phyloP scores from a whole-genome alignment of 92 coral and sea anemone genomes.

The Epizoanthus ramosus region DNA sequence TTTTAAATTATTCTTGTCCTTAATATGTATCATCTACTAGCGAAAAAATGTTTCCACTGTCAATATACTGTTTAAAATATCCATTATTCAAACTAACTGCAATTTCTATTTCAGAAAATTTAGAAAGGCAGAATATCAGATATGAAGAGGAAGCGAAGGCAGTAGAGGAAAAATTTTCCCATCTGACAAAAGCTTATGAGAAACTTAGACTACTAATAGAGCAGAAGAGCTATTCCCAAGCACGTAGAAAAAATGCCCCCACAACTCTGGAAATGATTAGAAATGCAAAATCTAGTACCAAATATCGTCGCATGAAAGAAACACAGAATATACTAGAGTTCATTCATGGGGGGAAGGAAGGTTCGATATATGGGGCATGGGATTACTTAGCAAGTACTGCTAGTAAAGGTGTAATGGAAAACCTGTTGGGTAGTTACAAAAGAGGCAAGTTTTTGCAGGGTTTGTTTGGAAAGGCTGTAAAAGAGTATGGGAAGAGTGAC shows the following conservation, averaged over 20 bases:
- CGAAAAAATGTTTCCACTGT: no score
- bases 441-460: slow-evolving; percentile 29
- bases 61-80: no score
- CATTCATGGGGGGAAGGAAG: slow-evolving; percentile 31
- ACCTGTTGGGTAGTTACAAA: slow-evolving; percentile 21
- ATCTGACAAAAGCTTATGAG: slow-evolving; percentile 10
- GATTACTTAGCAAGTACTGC: slow-evolving; percentile 19
- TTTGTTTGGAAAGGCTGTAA: slow-evolving; percentile 15
- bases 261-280: slow-evolving; percentile 18
- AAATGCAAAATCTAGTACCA: neutral
- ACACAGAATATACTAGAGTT: slow-evolving; percentile 12
- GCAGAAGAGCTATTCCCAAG: slow-evolving; percentile 5
- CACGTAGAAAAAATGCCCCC: neutral
- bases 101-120: neutral
- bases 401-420: neutral
- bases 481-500: slow-evolving; percentile 28
- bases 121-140: neutral
- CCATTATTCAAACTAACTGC: no score
- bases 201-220: slow-evolving; percentile 12
- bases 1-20: no score
- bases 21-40: no score
- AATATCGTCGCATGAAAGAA: slow-evolving; percentile 21
- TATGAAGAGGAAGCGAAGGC: slow-evolving; percentile 9
- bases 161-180: neutral
- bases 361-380: slow-evolving; percentile 28